A percentile compares a stretch with the other conserved stretches of the same genome.
Evolutionary conservation across 2,888 invertebrate genomes (phyloP).

Genomic region (Drosophila aldrichi): DNA sequence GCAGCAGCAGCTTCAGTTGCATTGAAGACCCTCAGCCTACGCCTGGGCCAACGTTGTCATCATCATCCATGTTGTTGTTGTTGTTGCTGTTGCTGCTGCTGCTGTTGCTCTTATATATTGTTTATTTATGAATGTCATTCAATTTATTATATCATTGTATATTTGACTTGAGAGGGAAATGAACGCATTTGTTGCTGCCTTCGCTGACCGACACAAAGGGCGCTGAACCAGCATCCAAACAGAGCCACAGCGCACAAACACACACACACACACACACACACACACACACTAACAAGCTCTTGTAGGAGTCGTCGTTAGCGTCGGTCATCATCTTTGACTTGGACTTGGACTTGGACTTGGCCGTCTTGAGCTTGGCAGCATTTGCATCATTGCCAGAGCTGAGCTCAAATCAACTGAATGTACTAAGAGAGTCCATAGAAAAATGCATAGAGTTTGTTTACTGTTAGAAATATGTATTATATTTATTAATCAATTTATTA

Average conservation of each 20-base stretch:
- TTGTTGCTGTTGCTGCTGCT: conserved; percentile 9
- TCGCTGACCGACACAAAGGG: conserved; percentile 47
- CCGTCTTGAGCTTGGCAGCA: conserved; percentile 54
- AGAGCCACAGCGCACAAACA: conserved; percentile 20
- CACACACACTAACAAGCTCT: conserved; percentile 65
- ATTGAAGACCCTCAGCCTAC: conserved; percentile 40
- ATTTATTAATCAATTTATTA: too few species aligned
- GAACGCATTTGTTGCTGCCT: conserved; percentile 73
- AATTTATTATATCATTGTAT: conserved; percentile 83
- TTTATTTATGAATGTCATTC: conserved; percentile 85
- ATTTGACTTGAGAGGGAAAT: conserved; percentile 83
- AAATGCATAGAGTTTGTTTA: background rate
- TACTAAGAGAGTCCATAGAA: conserved; percentile 19
- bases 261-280: background rate
- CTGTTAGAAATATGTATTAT: background rate
- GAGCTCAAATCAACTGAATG: conserved; percentile 40
- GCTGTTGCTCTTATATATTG: conserved; percentile 71
- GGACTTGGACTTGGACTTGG: conserved; percentile 32
- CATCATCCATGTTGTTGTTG: conserved; percentile 12
- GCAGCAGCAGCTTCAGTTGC: conserved; percentile 5
- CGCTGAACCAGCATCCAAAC: conserved; percentile 58
- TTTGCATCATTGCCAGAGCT: conserved; percentile 64
- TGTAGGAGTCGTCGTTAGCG: conserved; percentile 68
- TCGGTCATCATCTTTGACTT: conserved; percentile 41
- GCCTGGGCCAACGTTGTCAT: conserved; percentile 28